Percentiles rank a stretch among this genome's conserved stretches.
phyloP scores from a whole-genome alignment of 2,888 invertebrate genomes.

The Protonemura montana region DNA sequence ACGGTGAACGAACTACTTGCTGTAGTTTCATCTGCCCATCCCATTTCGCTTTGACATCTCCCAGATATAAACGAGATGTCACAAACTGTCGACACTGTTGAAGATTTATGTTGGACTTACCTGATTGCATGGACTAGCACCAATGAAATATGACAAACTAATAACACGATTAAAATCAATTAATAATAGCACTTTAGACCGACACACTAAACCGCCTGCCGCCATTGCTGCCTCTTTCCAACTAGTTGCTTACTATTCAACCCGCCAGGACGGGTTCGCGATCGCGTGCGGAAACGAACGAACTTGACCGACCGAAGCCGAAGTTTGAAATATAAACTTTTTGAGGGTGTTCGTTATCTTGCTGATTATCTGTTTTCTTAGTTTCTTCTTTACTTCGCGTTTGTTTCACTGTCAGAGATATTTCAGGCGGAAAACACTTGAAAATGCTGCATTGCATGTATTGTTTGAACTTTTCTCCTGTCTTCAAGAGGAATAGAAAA shows the following conservation, averaged over 20 bases:
- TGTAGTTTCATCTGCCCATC: not conserved
- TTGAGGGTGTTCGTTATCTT: no score
- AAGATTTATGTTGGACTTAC: constrained; percentile 38
- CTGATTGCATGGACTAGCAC: constrained; percentile 49
- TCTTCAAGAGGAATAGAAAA: no score
- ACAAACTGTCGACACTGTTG: not conserved
- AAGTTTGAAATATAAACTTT: no score
- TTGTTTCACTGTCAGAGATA: no score
- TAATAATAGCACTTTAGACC: constrained; percentile 50
- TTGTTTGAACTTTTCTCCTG: no score
- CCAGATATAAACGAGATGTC: not conserved
- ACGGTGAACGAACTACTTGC: not conserved
- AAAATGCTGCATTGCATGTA: no score
- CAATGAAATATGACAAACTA: constrained; percentile 48
- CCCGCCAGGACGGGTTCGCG: not conserved
- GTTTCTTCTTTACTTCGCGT: no score
- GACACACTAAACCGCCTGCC: constrained; percentile 49
- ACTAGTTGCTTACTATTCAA: not conserved
- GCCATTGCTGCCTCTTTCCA: constrained; percentile 48
- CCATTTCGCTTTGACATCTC: not conserved
- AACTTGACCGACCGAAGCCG: not conserved
- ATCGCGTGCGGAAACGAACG: not conserved
- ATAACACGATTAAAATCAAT: constrained; percentile 50
- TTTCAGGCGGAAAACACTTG: no score
- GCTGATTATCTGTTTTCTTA: no score